Evolutionary conservation across 2,113 vertebrate genomes (phyloP).

Genomic region (Collichthys lucidus): DNA sequence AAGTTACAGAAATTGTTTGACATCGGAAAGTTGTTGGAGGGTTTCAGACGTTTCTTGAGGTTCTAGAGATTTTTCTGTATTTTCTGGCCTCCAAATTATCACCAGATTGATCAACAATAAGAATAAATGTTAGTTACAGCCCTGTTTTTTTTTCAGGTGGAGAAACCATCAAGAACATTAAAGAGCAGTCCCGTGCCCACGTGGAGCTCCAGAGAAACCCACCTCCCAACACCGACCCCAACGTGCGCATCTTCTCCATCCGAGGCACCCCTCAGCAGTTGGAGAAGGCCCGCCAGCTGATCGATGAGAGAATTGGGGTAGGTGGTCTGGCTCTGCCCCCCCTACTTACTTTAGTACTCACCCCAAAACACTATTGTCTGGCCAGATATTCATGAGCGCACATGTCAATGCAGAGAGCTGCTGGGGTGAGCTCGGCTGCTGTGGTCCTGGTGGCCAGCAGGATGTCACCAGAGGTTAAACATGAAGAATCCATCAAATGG

Average conservation of each 20-base stretch:
- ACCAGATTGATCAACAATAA: background rate
- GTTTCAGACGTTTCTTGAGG: background rate
- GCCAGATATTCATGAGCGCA: constrained; percentile 80
- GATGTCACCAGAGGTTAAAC: constrained; percentile 82
- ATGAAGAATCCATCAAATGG: constrained; percentile 84
- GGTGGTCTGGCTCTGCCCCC: constrained; percentile 74
- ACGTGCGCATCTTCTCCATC: constrained; percentile 95
- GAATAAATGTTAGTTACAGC: background rate
- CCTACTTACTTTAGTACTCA: background rate
- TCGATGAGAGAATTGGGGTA: constrained; percentile 99
- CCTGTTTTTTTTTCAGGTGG: constrained; percentile 85
- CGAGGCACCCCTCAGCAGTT: constrained; percentile 94
- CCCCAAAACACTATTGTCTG: constrained; percentile 68
- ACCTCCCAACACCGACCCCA: constrained; percentile 95
- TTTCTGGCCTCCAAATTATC: background rate
- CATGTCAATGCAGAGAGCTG: constrained; percentile 72
- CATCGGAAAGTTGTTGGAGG: background rate
- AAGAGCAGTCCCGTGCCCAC: constrained; percentile 97
- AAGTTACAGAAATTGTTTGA: background rate
- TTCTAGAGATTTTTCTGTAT: no score
- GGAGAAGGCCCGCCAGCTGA: constrained; percentile 95
- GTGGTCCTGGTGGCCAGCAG: constrained; percentile 72
- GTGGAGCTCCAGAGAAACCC: constrained; percentile 98
- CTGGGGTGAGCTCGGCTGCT: constrained; percentile 42
- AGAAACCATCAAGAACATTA: constrained; percentile 99